A percentile compares a stretch with the other conserved stretches of the same genome.
These are phyloP conservation scores for Desmodus rotundus DNA, from an alignment of 2,113 vertebrate species.

Conservation along the genomic window DNA sequence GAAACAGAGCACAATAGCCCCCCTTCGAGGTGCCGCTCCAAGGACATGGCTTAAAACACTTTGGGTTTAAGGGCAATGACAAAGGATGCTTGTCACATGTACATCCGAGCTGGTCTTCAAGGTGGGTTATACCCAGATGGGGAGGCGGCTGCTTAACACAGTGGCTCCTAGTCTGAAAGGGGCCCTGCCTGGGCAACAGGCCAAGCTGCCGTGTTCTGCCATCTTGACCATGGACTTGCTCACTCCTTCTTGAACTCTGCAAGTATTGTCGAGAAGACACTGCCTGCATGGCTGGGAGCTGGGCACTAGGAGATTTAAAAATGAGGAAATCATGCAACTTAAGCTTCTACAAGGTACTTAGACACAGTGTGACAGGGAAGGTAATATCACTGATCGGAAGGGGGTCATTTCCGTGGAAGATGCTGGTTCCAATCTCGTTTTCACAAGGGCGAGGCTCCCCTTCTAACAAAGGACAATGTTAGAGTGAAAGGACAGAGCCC, in stretches of 20 bases:
- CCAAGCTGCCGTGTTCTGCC: neutral
- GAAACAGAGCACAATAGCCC: neutral
- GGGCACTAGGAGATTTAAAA: neutral
- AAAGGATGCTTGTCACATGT: neutral
- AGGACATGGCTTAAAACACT: neutral
- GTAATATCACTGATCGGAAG: rapidly evolving
- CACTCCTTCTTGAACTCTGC: neutral
- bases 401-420: neutral
- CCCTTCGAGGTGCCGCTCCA: neutral
- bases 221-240: neutral
- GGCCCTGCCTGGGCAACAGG: neutral
- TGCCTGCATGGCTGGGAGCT: neutral
- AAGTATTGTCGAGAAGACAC: neutral
- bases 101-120: neutral
- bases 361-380: neutral
- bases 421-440: neutral
- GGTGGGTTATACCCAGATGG: neutral
- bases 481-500: neutral
- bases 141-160: neutral
- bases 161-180: neutral
- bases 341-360: neutral
- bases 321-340: neutral
- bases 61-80: neutral
- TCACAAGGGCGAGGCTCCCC: neutral
- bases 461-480: neutral